Conservation (phyloP, 2,888 invertebrate genomes). For the Kryphioiulus occultus region DNA sequence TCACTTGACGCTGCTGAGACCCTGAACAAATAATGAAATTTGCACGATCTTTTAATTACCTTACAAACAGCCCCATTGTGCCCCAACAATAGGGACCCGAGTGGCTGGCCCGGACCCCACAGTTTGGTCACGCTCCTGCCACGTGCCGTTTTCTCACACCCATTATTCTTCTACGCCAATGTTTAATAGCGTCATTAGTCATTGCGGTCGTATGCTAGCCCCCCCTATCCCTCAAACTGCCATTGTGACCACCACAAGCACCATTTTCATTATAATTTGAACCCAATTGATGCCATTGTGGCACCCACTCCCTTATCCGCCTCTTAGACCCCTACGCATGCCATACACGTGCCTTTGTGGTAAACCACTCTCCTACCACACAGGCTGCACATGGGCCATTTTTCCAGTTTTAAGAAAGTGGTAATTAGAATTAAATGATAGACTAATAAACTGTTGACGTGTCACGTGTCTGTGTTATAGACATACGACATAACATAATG, state of each 20-base stretch:
- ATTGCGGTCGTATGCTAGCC: constrained; percentile 28
- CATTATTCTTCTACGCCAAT: constrained; percentile 30
- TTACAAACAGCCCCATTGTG: not conserved
- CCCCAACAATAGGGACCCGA: not conserved
- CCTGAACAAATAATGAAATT: constrained; percentile 41
- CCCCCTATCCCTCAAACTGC: not conserved
- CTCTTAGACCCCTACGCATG: not conserved
- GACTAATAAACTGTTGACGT: too few relatives aligned
- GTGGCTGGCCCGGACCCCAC: constrained; percentile 21
- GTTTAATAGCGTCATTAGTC: constrained; percentile 47
- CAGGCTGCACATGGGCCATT: too few relatives aligned
- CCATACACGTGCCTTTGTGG: constrained; percentile 8
- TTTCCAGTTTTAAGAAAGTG: not conserved
- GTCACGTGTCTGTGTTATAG: too few relatives aligned
- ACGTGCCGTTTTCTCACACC: constrained; percentile 45
- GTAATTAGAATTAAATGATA: not conserved
- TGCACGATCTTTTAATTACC: constrained; percentile 42
- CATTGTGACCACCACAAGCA: not conserved
- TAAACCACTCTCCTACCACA: not conserved
- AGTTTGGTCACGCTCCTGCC: constrained; percentile 20
- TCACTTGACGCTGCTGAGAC: not conserved
- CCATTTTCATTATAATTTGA: constrained; percentile 28
- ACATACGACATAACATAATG: too few relatives aligned
- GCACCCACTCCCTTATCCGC: not conserved
- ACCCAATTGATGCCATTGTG: constrained; percentile 1